Conservation (phyloP, 1,140 invertebrate genomes). For the Ruditapes philippinarum region DNA sequence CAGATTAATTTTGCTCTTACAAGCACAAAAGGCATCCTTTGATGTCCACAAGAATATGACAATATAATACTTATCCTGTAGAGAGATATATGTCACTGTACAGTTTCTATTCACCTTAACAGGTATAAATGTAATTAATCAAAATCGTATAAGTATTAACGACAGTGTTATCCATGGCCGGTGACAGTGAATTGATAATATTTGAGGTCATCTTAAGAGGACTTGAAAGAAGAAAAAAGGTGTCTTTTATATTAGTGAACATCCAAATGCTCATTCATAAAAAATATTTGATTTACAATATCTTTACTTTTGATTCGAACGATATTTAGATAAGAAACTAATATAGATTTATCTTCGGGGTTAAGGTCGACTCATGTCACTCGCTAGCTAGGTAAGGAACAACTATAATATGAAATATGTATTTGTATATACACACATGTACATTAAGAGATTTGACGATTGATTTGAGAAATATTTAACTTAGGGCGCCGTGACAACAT, state of each 20-base stretch:
- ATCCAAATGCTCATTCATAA: background rate
- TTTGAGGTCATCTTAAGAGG: background rate
- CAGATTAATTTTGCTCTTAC: background rate
- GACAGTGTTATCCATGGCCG: background rate
- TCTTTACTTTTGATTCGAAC: too few relatives aligned
- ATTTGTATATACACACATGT: too few relatives aligned
- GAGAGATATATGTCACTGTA: background rate
- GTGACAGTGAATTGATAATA: slow-evolving; percentile 36
- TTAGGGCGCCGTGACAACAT: too few relatives aligned
- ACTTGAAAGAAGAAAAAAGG: background rate
- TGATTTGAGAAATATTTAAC: too few relatives aligned
- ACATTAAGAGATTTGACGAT: too few relatives aligned
- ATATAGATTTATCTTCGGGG: too few relatives aligned
- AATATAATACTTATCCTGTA: background rate
- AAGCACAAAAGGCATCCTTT: background rate
- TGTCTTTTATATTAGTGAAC: background rate
- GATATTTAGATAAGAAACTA: too few relatives aligned
- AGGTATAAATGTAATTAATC: background rate
- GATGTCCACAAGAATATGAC: background rate
- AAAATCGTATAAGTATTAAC: background rate
- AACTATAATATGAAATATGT: too few relatives aligned
- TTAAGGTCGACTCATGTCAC: too few relatives aligned
- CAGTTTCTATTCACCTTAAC: background rate
- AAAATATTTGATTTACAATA: background rate
- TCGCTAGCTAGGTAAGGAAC: too few relatives aligned